These are phyloP conservation scores for Osmerus mordax DNA, from an alignment of 2,113 vertebrate species.

Conservation along the genomic window DNA sequence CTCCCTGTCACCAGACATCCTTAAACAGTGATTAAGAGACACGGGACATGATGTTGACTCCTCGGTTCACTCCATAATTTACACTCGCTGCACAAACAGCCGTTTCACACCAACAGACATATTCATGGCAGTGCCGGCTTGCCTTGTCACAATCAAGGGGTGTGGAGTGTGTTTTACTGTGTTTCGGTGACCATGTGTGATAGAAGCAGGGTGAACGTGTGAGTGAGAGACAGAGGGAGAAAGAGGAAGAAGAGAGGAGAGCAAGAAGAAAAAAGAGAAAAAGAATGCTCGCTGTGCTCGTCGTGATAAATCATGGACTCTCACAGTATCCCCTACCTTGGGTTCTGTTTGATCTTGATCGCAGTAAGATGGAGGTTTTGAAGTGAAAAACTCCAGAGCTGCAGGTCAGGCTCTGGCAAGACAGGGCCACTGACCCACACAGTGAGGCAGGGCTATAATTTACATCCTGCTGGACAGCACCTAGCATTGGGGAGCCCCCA, in stretches of 20 bases:
- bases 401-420: conserved; percentile 85
- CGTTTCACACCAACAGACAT: conserved; percentile 69
- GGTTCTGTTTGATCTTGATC: conserved; percentile 91
- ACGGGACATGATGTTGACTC: conserved; percentile 62
- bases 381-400: conserved; percentile 98
- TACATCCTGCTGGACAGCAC: conserved; percentile 77
- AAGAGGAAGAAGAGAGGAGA: background rate
- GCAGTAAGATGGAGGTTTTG: conserved; percentile 91
- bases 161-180: conserved; percentile 37
- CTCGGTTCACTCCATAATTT: conserved; percentile 62
- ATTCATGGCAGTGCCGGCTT: conserved; percentile 64
- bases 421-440: conserved; percentile 91
- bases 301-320: conserved; percentile 91
- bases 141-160: conserved; percentile 64
- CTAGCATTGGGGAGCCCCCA: conserved; percentile 75
- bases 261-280: conserved; percentile 16
- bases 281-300: conserved; percentile 73
- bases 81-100: conserved; percentile 62
- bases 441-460: conserved; percentile 85
- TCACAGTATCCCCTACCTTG: conserved; percentile 82
- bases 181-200: conserved; percentile 47
- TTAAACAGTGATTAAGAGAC: conserved; percentile 70
- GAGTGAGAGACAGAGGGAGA: conserved; percentile 16
- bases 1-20: conserved; percentile 68
- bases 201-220: conserved; percentile 6